Percentiles rank a stretch among this genome's conserved stretches.
These are phyloP conservation scores for Parotia lawesii DNA, from an alignment of 2,113 vertebrate genomes.

Conservation along the genomic window DNA sequence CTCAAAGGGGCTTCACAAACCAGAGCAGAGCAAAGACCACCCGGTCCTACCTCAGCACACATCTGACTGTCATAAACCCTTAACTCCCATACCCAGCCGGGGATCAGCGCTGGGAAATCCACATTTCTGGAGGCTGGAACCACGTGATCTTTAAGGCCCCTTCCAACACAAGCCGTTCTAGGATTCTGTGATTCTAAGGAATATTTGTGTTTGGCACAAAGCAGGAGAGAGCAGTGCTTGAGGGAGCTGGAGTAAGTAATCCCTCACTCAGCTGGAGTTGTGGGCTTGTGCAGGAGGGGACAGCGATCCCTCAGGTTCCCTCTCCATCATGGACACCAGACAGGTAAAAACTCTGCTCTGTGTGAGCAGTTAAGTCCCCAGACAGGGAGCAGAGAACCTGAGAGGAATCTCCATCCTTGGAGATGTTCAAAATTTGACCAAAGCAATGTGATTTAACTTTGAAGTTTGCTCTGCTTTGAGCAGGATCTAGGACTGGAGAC, in stretches of 20 bases:
- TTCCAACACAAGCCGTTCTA: background rate
- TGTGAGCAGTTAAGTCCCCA: background rate
- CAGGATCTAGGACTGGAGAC: background rate
- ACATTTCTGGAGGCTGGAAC: background rate
- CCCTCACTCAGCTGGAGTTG: background rate
- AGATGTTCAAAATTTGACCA: background rate
- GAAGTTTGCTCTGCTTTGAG: background rate
- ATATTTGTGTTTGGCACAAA: background rate
- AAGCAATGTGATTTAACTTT: background rate
- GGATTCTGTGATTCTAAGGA: background rate
- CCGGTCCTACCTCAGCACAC: background rate
- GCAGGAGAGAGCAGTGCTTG: background rate
- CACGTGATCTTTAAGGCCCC: rapidly evolving
- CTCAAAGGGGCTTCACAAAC: background rate
- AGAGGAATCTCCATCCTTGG: background rate
- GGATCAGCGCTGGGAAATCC: background rate
- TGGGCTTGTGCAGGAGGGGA: rapidly evolving
- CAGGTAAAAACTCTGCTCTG: background rate
- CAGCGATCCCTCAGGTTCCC: rapidly evolving
- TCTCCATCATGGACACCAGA: background rate
- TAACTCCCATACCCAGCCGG: background rate
- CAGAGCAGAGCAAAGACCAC: background rate
- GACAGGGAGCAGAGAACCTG: background rate
- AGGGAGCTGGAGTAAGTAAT: background rate
- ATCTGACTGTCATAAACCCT: background rate